Conservation (phyloP, 1,140 invertebrate genomes). For the Lepidurus packardi region DNA sequence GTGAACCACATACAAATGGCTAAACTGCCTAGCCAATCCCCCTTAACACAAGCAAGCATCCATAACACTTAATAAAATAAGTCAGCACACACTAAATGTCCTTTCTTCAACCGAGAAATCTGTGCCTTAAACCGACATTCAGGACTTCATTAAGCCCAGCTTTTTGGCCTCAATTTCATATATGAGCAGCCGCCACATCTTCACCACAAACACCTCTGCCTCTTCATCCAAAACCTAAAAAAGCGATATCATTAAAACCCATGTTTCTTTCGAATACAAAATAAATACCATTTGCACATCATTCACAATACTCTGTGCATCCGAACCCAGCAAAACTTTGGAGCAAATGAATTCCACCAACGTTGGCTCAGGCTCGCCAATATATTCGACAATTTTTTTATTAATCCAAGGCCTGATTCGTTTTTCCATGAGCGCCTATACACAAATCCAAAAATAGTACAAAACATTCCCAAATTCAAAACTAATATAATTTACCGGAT, state of each 20-base stretch:
- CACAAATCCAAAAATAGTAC: constrained; percentile 33
- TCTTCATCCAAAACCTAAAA: constrained; percentile 94
- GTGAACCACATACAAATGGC: background rate
- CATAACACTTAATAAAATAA: background rate
- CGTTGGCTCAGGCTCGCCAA: constrained; percentile 97
- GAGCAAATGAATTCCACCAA: constrained; percentile 98
- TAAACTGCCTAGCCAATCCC: background rate
- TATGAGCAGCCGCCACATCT: constrained; percentile 98
- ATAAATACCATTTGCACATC: constrained; percentile 91
- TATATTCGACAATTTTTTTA: constrained; percentile 99
- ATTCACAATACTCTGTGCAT: constrained; percentile 88
- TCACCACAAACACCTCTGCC: constrained; percentile 98
- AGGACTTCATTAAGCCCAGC: constrained; percentile 54
- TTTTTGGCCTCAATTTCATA: constrained; percentile 99
- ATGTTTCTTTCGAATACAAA: too few species aligned
- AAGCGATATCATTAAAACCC: constrained; percentile 7
- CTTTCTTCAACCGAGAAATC: background rate
- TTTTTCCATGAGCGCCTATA: constrained; percentile 82
- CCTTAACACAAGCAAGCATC: background rate
- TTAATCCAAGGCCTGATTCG: constrained; percentile 98
- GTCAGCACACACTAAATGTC: background rate
- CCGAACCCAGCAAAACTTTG: constrained; percentile 87
- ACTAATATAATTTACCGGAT: constrained; percentile 53
- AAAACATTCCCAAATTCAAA: background rate
- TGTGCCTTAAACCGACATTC: background rate